Evolutionary conservation across 2,797 vertebrate species (phyloP).

Genomic region (Lagorchestes hirsutus): DNA sequence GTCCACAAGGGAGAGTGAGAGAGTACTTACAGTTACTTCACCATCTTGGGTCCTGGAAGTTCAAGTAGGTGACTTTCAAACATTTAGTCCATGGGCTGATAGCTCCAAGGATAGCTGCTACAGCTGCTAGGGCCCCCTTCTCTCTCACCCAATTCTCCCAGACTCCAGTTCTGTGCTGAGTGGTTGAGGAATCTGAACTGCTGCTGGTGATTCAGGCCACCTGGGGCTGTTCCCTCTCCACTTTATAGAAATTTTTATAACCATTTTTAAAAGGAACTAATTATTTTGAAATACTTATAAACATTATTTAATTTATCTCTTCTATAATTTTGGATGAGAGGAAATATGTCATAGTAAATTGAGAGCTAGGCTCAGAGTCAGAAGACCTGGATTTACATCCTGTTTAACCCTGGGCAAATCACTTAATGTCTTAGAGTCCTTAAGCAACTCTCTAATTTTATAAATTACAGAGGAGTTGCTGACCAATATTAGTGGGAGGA

Average conservation of each 20-base stretch:
- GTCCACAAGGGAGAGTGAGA: no score
- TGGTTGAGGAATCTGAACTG: no score
- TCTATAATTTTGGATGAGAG: background rate
- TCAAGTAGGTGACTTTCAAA: no score
- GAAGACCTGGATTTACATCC: background rate
- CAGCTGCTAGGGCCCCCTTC: no score
- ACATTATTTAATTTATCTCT: background rate
- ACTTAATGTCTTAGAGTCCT: background rate
- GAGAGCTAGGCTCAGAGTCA: background rate
- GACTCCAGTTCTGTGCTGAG: no score
- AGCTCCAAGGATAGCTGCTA: no score
- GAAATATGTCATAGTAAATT: background rate
- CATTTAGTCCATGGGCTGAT: no score
- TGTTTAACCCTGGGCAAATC: background rate
- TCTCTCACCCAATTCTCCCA: no score
- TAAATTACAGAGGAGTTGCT: background rate
- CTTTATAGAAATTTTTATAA: background rate
- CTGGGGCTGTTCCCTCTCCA: no score
- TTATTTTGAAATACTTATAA: background rate
- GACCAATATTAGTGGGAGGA: background rate
- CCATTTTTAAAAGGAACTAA: background rate
- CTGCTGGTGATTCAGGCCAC: no score
- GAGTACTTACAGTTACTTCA: no score
- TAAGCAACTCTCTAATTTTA: background rate
- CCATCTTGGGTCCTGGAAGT: no score